These are phyloP conservation scores for Poecilia velifera DNA, from an alignment of 2,797 vertebrate species.

Conservation along the genomic window DNA sequence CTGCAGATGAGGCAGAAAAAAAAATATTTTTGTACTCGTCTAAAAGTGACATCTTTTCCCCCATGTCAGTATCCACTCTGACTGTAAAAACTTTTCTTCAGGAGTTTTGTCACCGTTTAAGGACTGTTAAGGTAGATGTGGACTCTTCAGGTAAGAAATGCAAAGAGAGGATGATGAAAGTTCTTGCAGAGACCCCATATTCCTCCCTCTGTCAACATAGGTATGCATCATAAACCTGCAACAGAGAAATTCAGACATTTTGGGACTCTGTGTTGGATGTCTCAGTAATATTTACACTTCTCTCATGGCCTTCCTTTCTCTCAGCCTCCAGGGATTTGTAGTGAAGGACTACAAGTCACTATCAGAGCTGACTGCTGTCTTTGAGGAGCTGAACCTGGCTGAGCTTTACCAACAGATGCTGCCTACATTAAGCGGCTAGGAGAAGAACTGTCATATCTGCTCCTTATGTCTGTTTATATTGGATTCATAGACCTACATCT, in stretches of 20 bases:
- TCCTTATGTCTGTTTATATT: background rate
- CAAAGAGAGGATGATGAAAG: conserved; percentile 89
- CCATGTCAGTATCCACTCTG: background rate
- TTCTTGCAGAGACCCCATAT: conserved; percentile 78
- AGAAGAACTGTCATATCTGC: background rate
- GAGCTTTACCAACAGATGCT: conserved; percentile 49
- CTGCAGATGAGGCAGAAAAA: background rate
- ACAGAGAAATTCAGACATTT: background rate
- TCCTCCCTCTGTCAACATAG: conserved; percentile 12
- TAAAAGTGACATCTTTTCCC: too few relatives aligned
- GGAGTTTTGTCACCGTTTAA: conserved; percentile 87
- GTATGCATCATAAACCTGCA: conserved; percentile 18
- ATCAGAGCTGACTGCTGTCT: conserved; percentile 41
- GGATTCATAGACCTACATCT: background rate
- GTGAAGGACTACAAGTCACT: conserved; percentile 35
- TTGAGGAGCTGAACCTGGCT: conserved; percentile 46
- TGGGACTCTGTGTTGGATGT: background rate
- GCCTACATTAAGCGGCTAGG: conserved; percentile 34
- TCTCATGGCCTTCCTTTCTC: background rate
- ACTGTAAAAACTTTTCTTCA: conserved; percentile 41
- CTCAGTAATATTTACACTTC: background rate
- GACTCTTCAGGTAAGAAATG: conserved; percentile 89
- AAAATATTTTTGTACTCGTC: too few relatives aligned
- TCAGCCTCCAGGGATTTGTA: conserved; percentile 50
- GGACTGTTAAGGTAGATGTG: conserved; percentile 88